A percentile compares a stretch with the other conserved stretches of the same genome.
Evolutionary conservation across 2,888 invertebrate genomes (phyloP).

Genomic region (Gnatocerus cornutus): DNA sequence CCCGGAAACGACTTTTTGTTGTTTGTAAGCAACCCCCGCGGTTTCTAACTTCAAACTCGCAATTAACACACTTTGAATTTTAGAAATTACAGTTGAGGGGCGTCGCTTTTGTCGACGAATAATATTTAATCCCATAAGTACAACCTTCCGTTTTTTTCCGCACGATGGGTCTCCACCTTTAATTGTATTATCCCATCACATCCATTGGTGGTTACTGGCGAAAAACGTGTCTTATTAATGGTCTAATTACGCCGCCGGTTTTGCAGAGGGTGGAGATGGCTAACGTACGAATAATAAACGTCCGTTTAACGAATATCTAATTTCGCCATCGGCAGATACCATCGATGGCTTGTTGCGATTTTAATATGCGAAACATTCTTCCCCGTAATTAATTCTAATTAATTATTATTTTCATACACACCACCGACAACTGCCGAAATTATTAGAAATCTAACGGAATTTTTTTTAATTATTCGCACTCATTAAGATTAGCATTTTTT

Average conservation of each 20-base stretch:
- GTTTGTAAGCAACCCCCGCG: constrained; percentile 58
- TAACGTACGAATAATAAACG: constrained; percentile 38
- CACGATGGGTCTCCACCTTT: constrained; percentile 35
- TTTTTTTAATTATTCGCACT: constrained; percentile 49
- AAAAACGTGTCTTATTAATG: constrained; percentile 38
- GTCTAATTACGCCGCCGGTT: constrained; percentile 31
- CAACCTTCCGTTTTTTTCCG: constrained; percentile 43
- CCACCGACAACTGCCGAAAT: constrained; percentile 48
- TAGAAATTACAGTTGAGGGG: constrained; percentile 40
- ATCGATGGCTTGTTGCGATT: constrained; percentile 51
- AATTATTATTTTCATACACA: constrained; percentile 50
- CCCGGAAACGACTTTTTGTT: constrained; percentile 24
- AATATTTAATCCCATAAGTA: constrained; percentile 53
- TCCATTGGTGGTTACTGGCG: constrained; percentile 23
- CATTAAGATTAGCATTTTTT: constrained; percentile 14
- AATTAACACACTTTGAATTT: constrained; percentile 66
- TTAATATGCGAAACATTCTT: constrained; percentile 56
- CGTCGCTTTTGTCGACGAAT: constrained; percentile 50
- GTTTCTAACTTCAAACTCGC: constrained; percentile 61
- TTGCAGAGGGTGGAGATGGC: constrained; percentile 32
- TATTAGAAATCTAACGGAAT: constrained; percentile 53
- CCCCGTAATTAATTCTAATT: constrained; percentile 52
- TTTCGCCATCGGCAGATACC: constrained; percentile 41
- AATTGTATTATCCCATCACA: constrained; percentile 40
- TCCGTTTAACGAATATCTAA: constrained; percentile 45